Evolutionary conservation across 2,888 invertebrate genomes (phyloP).

Genomic region (Cyclophora punctaria): DNA sequence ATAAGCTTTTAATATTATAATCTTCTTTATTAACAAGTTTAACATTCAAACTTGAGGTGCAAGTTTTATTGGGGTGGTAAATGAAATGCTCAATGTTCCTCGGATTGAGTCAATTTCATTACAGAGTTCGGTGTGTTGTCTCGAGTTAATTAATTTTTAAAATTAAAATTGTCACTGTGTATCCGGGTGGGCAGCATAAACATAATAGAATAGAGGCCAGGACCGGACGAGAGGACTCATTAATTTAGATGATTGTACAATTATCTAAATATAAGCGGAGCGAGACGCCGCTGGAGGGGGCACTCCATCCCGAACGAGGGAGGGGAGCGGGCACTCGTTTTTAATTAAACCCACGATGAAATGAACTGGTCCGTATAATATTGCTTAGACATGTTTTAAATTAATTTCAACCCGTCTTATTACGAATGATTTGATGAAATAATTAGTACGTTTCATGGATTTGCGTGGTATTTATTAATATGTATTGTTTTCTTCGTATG

Average conservation of each 20-base stretch:
- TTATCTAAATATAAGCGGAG: conserved; percentile 75
- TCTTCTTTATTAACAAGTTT: conserved; percentile 17
- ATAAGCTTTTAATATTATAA: conserved; percentile 22
- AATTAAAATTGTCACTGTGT: conserved; percentile 58
- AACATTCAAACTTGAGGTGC: neutral
- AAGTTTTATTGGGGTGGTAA: neutral
- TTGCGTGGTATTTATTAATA: neutral
- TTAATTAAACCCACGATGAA: conserved; percentile 75
- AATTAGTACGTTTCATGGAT: conserved; percentile 20
- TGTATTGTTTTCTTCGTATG: neutral
- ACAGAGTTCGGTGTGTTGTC: conserved; percentile 5
- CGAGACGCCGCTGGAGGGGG: conserved; percentile 63
- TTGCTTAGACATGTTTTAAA: conserved; percentile 75
- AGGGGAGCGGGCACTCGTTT: conserved; percentile 73
- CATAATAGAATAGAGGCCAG: conserved; percentile 67
- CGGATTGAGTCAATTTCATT: conserved; percentile 7
- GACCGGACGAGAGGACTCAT: conserved; percentile 73
- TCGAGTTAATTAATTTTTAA: conserved; percentile 42
- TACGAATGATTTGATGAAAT: conserved; percentile 47
- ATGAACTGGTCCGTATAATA: conserved; percentile 75
- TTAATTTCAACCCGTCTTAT: conserved; percentile 66
- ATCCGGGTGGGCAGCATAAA: conserved; percentile 53
- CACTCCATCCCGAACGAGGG: conserved; percentile 67
- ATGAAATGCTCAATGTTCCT: neutral
- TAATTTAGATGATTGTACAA: conserved; percentile 77